Conservation (phyloP, 2,113 vertebrate species). For the Rhadina sibilatrix region DNA sequence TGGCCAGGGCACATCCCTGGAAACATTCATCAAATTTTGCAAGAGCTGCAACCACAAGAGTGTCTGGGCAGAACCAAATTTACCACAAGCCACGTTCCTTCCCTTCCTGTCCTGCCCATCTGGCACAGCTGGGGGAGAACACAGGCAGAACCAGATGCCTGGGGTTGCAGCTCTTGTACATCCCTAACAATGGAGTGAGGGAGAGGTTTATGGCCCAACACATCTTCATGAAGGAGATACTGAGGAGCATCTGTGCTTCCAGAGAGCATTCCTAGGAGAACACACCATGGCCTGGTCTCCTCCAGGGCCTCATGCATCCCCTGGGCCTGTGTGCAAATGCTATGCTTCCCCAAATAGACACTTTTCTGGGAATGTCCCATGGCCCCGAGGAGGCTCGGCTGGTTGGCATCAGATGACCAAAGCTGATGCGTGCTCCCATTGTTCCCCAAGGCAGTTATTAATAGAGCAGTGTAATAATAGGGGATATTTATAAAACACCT, state of each 20-base stretch:
- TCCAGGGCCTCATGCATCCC: neutral
- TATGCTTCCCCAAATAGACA: constrained; percentile 60
- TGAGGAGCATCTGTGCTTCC: neutral
- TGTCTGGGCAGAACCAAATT: neutral
- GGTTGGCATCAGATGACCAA: constrained; percentile 53
- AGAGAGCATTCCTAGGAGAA: neutral
- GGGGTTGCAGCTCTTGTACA: rapidly evolving
- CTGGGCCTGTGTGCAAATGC: neutral
- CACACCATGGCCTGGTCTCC: neutral
- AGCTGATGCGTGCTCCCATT: constrained; percentile 40
- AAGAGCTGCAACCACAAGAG: neutral
- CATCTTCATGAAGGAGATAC: rapidly evolving
- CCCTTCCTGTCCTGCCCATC: neutral
- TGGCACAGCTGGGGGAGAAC: neutral
- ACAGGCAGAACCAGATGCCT: neutral
- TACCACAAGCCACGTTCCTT: neutral
- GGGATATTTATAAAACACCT: constrained; percentile 58
- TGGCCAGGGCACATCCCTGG: neutral
- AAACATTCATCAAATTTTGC: neutral
- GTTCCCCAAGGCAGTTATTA: constrained; percentile 59
- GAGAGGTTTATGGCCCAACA: neutral
- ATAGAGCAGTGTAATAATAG: constrained; percentile 43
- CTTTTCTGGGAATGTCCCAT: constrained; percentile 60
- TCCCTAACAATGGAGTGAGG: neutral
- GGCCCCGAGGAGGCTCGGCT: neutral